Percentiles rank a stretch among this genome's conserved stretches.
phyloP scores from a whole-genome alignment of 2,797 vertebrate species.

The Eidolon dupreanum region DNA sequence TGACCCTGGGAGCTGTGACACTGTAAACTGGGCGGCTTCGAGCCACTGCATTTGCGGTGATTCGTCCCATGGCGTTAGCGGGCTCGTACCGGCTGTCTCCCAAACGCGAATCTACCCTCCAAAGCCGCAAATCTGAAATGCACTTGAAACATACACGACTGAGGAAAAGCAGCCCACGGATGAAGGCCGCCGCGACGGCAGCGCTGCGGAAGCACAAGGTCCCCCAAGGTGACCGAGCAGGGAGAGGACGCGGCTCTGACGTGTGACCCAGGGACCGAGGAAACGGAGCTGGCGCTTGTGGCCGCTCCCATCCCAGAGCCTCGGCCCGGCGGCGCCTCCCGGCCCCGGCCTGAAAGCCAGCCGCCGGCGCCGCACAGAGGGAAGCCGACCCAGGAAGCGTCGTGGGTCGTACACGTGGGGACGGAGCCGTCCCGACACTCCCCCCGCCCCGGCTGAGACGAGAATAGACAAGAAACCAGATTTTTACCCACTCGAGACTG shows the following conservation, averaged over 20 bases:
- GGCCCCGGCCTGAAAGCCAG: background rate
- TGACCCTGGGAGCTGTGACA: background rate
- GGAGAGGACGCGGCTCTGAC: background rate
- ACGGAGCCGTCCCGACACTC: no score
- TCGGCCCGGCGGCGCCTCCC: rapidly evolving
- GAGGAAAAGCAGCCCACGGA: background rate
- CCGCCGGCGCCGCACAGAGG: background rate
- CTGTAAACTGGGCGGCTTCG: background rate
- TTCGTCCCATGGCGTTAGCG: background rate
- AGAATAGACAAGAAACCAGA: conserved; percentile 52
- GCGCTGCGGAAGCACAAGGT: background rate
- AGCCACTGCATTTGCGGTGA: no score
- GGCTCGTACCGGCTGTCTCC: background rate
- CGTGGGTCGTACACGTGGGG: no score
- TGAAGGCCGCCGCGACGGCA: background rate
- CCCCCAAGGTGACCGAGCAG: background rate
- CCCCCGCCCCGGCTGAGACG: background rate
- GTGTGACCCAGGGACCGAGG: background rate
- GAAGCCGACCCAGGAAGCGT: background rate
- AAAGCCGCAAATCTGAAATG: background rate
- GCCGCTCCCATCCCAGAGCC: background rate
- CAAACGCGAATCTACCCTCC: background rate
- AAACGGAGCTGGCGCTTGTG: background rate
- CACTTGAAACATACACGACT: background rate
- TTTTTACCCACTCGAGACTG: background rate